A percentile compares a stretch with the other conserved stretches of the same genome.
phyloP scores from a whole-genome alignment of 2,113 vertebrate genomes.

The Nycticorax nycticorax region DNA sequence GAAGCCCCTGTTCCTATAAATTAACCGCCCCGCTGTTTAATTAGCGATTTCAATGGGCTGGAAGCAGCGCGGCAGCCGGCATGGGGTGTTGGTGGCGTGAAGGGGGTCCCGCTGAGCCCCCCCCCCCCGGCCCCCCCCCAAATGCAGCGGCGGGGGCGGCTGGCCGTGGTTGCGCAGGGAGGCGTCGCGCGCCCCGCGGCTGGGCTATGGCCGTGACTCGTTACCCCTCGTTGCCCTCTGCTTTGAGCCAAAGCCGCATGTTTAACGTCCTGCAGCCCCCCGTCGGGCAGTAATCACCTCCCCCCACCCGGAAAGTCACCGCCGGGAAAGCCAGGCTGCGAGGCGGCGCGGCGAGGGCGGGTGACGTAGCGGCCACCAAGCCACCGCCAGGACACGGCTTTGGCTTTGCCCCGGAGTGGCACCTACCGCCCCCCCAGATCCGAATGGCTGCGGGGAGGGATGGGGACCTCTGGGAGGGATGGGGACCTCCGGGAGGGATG shows the following conservation, averaged over 20 bases:
- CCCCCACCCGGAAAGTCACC: too few relatives aligned
- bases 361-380: too few relatives aligned
- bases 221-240: not conserved
- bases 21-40: not conserved
- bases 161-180: fast-evolving
- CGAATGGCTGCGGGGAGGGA: too few relatives aligned
- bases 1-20: not conserved
- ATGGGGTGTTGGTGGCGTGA: fast-evolving
- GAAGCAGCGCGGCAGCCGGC: not conserved
- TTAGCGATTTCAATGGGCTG: not conserved
- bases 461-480: too few relatives aligned
- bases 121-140: too few relatives aligned
- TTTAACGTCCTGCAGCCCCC: not conserved
- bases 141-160: fast-evolving
- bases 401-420: not conserved
- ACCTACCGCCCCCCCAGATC: too few relatives aligned
- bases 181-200: fast-evolving
- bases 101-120: not conserved
- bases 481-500: too few relatives aligned
- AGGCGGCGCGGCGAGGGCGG: too few relatives aligned
- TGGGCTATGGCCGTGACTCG: fast-evolving
- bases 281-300: too few relatives aligned
- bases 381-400: too few relatives aligned
- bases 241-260: fast-evolving
- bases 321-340: too few relatives aligned